These are phyloP conservation scores for Nansenia antarctica DNA, from an alignment of 2,113 vertebrate genomes.

Conservation along the genomic window DNA sequence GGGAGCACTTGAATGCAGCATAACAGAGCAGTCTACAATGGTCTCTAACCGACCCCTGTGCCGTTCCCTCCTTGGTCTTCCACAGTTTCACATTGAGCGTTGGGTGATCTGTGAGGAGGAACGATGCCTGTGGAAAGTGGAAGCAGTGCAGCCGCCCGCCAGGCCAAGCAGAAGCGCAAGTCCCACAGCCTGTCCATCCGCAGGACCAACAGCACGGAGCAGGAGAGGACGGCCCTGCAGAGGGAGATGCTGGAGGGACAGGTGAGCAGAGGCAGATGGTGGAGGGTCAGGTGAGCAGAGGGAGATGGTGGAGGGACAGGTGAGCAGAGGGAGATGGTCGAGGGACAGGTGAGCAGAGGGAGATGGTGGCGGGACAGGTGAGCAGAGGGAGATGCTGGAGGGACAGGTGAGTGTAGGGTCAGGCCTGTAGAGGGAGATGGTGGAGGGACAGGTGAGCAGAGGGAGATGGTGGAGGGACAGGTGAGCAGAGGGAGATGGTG, in stretches of 20 bases:
- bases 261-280: conserved; percentile 62
- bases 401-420: not conserved
- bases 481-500: not conserved
- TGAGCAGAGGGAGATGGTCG: not conserved
- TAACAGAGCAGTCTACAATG: too few species aligned
- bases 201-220: conserved; percentile 92
- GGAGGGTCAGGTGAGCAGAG: not conserved
- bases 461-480: not conserved
- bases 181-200: conserved; percentile 92
- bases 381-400: not conserved
- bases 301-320: not conserved
- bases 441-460: not conserved
- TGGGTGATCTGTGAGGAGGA: conserved; percentile 71
- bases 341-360: not conserved
- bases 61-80: conserved; percentile 6
- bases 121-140: conserved; percentile 95
- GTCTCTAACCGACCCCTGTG: not conserved
- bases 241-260: conserved; percentile 92
- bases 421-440: not conserved
- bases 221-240: conserved; percentile 84
- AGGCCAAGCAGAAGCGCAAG: conserved; percentile 94
- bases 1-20: too few species aligned
- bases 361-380: not conserved
- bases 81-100: conserved; percentile 67
- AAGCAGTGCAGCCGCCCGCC: conserved; percentile 84